Percentiles rank a stretch among this genome's conserved stretches.
Evolutionary conservation across 2,113 vertebrate species (phyloP).

Genomic region (Scytalopus superciliaris): DNA sequence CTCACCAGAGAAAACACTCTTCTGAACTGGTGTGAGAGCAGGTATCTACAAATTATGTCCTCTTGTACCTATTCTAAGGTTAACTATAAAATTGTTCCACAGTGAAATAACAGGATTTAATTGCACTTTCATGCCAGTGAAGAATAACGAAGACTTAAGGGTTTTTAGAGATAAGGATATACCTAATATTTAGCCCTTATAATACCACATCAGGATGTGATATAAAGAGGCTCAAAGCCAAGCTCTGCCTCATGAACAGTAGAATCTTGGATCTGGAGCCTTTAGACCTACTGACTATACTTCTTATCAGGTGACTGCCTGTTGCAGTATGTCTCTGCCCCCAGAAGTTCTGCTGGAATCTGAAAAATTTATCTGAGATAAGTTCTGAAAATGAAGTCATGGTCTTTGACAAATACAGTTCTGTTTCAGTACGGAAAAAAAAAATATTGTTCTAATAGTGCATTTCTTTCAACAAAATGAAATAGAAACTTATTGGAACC

Average conservation of each 20-base stretch:
- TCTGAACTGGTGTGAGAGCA: not conserved
- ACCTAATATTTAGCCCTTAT: not conserved
- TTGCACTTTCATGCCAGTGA: not conserved
- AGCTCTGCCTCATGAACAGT: not conserved
- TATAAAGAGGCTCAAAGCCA: not conserved
- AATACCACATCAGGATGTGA: not conserved
- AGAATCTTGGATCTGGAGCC: not conserved
- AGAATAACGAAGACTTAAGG: not conserved
- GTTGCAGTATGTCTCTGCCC: not conserved
- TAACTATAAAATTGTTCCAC: not conserved
- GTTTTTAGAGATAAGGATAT: not conserved
- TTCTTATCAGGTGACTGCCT: not conserved
- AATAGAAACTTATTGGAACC: not conserved
- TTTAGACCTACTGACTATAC: not conserved
- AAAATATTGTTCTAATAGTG: not conserved
- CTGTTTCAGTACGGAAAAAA: not conserved
- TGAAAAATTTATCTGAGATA: not conserved
- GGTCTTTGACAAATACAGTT: not conserved
- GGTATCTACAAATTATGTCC: not conserved
- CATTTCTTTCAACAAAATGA: not conserved
- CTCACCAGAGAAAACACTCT: not conserved
- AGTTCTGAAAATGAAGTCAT: not conserved
- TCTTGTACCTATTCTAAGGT: not conserved
- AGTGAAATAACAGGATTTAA: not conserved
- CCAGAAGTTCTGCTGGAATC: not conserved